These are phyloP conservation scores for Antechinus stuartii DNA, from an alignment of 2,113 vertebrate species.

Conservation along the genomic window DNA sequence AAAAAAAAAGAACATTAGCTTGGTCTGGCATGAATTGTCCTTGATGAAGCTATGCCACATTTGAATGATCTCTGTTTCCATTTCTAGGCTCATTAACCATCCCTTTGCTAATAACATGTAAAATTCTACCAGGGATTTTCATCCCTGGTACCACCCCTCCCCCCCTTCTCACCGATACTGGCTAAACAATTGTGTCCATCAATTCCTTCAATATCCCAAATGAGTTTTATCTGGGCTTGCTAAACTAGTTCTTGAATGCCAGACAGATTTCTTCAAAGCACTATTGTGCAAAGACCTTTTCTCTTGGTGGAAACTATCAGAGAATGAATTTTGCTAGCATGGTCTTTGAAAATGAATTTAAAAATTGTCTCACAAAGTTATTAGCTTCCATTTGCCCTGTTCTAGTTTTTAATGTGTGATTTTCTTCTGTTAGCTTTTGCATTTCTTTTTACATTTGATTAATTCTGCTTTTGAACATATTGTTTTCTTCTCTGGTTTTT, in stretches of 20 bases:
- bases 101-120: background rate
- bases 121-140: background rate
- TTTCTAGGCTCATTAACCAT: background rate
- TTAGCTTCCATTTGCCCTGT: too few species aligned
- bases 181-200: background rate
- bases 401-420: too few species aligned
- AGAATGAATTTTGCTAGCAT: background rate
- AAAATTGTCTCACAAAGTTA: too few species aligned
- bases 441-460: too few species aligned
- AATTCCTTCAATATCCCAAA: background rate
- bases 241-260: background rate
- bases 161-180: background rate
- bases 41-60: background rate
- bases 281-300: background rate
- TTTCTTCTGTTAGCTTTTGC: too few species aligned
- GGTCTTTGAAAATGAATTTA: background rate
- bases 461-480: too few species aligned
- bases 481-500: too few species aligned
- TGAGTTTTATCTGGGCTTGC: background rate
- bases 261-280: background rate
- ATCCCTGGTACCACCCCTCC: background rate
- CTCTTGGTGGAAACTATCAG: background rate
- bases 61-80: background rate
- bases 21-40: background rate
- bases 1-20: background rate